Percentiles rank a stretch among this genome's conserved stretches.
Evolutionary conservation across 2,888 invertebrate species (phyloP).

Genomic region (Tipula helvola): DNA sequence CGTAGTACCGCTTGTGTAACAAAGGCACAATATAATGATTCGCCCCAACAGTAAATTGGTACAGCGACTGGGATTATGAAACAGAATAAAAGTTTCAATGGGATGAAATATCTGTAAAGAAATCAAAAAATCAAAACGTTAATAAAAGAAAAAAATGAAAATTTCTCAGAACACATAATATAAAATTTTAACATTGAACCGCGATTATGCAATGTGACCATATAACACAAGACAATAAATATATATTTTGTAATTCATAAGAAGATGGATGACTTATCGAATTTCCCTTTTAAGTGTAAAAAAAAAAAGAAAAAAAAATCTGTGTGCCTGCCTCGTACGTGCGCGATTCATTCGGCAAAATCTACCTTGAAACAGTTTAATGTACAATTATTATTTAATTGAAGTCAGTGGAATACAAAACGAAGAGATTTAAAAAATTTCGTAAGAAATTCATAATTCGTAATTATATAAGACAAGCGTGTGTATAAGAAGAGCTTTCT

Average conservation of each 20-base stretch:
- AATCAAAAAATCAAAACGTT: constrained; percentile 15
- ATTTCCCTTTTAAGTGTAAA: not conserved
- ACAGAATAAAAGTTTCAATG: constrained; percentile 52
- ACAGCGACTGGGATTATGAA: constrained; percentile 59
- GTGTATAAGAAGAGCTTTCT: not conserved
- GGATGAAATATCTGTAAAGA: constrained; percentile 45
- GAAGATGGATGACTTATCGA: not conserved
- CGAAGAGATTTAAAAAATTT: not conserved
- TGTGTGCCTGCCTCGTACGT: not conserved
- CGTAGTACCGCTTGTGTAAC: constrained; percentile 54
- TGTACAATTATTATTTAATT: not conserved
- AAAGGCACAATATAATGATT: constrained; percentile 51
- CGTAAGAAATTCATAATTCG: not conserved
- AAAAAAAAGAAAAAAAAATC: too few relatives aligned
- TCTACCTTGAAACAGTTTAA: not conserved
- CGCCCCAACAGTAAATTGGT: constrained; percentile 59
- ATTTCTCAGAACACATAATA: too few relatives aligned
- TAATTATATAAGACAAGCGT: not conserved
- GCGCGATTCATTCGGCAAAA: not conserved
- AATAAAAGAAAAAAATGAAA: too few relatives aligned
- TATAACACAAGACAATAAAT: not conserved
- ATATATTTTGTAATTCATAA: not conserved
- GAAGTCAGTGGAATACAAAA: not conserved
- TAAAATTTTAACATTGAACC: not conserved
- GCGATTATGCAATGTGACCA: not conserved